These are phyloP conservation scores for Indicator maculatus DNA, from an alignment of 2,113 vertebrate species.

Conservation along the genomic window DNA sequence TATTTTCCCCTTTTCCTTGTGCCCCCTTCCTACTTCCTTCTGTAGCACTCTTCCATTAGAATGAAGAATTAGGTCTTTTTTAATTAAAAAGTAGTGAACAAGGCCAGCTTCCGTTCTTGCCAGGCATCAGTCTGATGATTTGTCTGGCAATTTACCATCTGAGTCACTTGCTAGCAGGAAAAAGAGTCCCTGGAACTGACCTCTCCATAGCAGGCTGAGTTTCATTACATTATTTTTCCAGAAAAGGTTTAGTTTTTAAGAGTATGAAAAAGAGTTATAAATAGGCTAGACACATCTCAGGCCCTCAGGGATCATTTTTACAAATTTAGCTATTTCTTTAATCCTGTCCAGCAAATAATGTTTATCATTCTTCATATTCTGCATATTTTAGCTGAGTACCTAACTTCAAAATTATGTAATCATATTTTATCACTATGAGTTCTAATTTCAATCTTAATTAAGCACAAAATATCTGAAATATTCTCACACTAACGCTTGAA, in stretches of 20 bases:
- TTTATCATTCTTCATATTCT: neutral
- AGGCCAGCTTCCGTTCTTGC: constrained; percentile 25
- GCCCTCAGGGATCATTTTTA: neutral
- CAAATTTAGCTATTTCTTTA: neutral
- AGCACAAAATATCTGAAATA: neutral
- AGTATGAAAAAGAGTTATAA: constrained; percentile 11
- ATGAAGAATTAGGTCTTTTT: constrained; percentile 5
- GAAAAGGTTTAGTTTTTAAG: constrained; percentile 20
- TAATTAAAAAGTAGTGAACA: constrained; percentile 48
- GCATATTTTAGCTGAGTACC: neutral
- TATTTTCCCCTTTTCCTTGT: neutral
- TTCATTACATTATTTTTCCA: constrained; percentile 25
- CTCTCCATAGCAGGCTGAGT: constrained; percentile 14
- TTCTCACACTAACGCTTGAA: neutral
- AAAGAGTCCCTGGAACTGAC: constrained; percentile 46
- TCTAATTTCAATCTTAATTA: neutral
- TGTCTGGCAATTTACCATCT: constrained; percentile 45
- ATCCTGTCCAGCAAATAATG: neutral
- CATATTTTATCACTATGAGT: neutral
- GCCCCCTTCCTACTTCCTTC: neutral
- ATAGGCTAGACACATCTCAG: neutral
- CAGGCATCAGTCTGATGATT: constrained; percentile 42
- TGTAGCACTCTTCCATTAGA: neutral
- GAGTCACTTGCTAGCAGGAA: constrained; percentile 49
- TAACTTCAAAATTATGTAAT: neutral